A percentile compares a stretch with the other conserved stretches of the same genome.
Conservation (phyloP, 2,888 invertebrate genomes). For the Cheilosia vulpina region DNA sequence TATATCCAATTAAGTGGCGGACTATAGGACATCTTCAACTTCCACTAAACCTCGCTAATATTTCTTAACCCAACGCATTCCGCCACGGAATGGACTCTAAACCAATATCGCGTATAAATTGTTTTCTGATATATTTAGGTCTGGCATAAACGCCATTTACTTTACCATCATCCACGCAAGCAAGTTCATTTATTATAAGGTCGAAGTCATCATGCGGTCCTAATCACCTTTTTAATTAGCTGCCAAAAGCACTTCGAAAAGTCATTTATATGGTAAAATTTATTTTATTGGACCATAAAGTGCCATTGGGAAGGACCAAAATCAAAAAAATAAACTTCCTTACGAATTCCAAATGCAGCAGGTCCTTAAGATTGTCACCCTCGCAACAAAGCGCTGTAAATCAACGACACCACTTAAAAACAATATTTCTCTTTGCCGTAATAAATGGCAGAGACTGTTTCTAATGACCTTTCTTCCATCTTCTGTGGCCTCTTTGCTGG, state of each 20-base stretch:
- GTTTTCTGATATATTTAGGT: too few relatives aligned
- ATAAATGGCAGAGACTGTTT: constrained; percentile 62
- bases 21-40: too few relatives aligned
- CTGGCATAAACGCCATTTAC: not conserved
- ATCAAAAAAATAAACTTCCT: constrained; percentile 6
- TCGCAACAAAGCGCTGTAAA: constrained; percentile 44
- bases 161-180: not conserved
- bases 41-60: too few relatives aligned
- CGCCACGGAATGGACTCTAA: too few relatives aligned
- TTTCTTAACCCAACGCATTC: too few relatives aligned
- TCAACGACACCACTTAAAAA: constrained; percentile 58
- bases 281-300: constrained; percentile 54
- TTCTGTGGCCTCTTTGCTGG: not conserved
- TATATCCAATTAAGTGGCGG: too few relatives aligned
- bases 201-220: not conserved
- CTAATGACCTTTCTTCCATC: constrained; percentile 46
- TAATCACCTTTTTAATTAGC: constrained; percentile 49
- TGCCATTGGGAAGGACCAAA: constrained; percentile 1
- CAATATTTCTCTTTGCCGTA: constrained; percentile 53
- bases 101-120: too few relatives aligned
- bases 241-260: constrained; percentile 61
- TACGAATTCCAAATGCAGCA: constrained; percentile 37
- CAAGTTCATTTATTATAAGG: constrained; percentile 15
- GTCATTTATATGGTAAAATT: constrained; percentile 51
- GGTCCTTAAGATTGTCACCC: constrained; percentile 51